Evolutionary conservation across 2,888 invertebrate genomes (phyloP), one percentile per base, ranked within the genome.

Genomic region (Cordylochernes scorpioides): DNA sequence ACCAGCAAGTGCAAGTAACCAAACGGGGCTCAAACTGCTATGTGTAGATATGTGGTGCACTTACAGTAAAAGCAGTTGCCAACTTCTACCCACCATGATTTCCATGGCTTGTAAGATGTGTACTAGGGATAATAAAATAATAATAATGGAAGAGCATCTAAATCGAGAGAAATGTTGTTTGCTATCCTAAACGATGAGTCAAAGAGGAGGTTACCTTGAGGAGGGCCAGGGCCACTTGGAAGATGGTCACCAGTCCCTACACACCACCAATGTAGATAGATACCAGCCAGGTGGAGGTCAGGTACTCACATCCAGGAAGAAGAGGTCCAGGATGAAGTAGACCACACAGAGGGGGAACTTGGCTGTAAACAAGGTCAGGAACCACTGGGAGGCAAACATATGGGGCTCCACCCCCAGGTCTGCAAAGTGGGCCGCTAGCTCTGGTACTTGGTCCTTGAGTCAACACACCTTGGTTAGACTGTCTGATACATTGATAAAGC

Each of bases 361-460:
- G 17, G 97, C 94, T 2, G 97, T 97, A 59, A 86, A 99, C n/a
- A 97, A 63, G 0, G 97, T 97, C 30, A 99, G 67, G 61, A 99
- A 94, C 97, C 97, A 97, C 57, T 97, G 97, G 4, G 84, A 86
- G 14, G 94, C 94, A 53, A 82, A 97, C 91, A 91, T 94, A 58
- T 97, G 94, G 16, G 82, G 74, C 55, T 97, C 94, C 27, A 97
- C 71, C 28, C 71, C 70, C 62, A 70, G 65, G 57, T 69, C 53
- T 29, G 50, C 42, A 39, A 63, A 57, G 44, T 63, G 61, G 8
- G 47, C 46, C 39, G 47, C 51, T 24, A 61, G 39, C 35, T 61
- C 59, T 2, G 56, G 52, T 27, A 57, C 40, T 36, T 55, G 50
- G 36, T 61, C 58, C 55, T 59, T 43, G n/a, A n/a, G n/a, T n/a